Percentiles rank a stretch among this genome's conserved stretches.
These are phyloP conservation scores for Phrynocephalus vlangalii DNA, from an alignment of 2,797 vertebrate species.

Conservation along the genomic window DNA sequence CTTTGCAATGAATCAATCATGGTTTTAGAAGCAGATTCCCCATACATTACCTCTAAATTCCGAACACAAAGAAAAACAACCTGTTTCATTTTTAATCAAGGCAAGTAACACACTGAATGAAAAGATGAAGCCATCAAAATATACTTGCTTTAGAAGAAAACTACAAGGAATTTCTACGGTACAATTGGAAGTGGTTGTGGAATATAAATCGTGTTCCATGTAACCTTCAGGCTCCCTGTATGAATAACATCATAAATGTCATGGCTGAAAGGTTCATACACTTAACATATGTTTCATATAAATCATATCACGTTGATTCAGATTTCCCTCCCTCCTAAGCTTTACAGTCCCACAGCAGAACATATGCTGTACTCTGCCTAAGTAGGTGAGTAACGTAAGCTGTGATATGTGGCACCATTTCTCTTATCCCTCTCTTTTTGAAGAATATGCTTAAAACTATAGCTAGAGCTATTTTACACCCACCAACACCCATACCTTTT, in stretches of 20 bases:
- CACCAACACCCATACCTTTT: background rate
- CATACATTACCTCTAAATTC: background rate
- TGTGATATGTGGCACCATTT: conserved; percentile 75
- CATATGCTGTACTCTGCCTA: conserved; percentile 80
- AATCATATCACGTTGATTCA: conserved; percentile 46
- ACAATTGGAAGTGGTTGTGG: background rate
- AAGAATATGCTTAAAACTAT: background rate
- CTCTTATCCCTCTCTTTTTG: conserved; percentile 67
- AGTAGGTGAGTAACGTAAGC: conserved; percentile 78
- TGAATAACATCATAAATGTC: background rate
- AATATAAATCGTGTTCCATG: background rate
- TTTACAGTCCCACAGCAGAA: conserved; percentile 65
- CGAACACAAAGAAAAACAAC: background rate
- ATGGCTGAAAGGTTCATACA: conserved; percentile 21
- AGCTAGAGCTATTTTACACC: background rate
- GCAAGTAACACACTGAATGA: background rate
- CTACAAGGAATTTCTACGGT: background rate
- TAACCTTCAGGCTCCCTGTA: background rate
- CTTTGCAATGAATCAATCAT: conserved; percentile 36
- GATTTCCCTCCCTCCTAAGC: conserved; percentile 67
- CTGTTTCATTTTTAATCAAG: background rate
- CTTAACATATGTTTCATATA: background rate
- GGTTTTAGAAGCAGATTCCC: conserved; percentile 28
- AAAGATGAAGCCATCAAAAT: background rate
- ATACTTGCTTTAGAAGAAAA: background rate